phyloP scores from a whole-genome alignment of 2,113 vertebrate genomes.

The Laticauda colubrina region DNA sequence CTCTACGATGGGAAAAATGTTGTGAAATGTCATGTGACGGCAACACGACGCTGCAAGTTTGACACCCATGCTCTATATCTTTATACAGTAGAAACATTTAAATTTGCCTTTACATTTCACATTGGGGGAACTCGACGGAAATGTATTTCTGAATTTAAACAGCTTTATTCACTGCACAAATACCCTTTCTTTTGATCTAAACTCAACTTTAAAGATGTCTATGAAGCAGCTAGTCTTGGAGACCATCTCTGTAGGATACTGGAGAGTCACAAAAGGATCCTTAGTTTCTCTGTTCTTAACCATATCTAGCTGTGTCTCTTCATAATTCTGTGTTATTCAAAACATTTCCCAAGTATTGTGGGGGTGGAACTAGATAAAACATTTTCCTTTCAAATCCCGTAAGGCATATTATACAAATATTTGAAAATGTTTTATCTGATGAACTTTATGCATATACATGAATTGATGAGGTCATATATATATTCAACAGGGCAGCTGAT shows the following conservation, averaged over 20 bases:
- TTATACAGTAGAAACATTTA: not conserved
- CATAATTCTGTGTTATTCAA: not conserved
- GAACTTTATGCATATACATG: not conserved
- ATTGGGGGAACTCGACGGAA: not conserved
- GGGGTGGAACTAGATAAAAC: not conserved
- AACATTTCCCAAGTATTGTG: not conserved
- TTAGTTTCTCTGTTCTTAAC: not conserved
- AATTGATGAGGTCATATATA: not conserved
- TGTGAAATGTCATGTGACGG: too few relatives aligned
- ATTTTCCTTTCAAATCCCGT: not conserved
- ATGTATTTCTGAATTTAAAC: not conserved
- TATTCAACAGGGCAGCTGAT: accelerated
- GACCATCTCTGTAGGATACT: not conserved
- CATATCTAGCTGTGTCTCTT: not conserved
- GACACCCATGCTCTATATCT: not conserved
- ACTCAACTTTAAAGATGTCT: not conserved
- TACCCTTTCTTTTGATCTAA: not conserved
- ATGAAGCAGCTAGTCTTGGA: not conserved
- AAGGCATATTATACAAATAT: not conserved
- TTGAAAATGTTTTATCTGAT: not conserved
- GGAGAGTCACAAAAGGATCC: not conserved
- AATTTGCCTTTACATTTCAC: not conserved
- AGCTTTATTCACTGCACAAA: not conserved
- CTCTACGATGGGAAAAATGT: accelerated
- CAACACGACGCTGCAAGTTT: too few relatives aligned